Conservation (phyloP, 2,113 vertebrate genomes). For the Petaurus breviceps region DNA sequence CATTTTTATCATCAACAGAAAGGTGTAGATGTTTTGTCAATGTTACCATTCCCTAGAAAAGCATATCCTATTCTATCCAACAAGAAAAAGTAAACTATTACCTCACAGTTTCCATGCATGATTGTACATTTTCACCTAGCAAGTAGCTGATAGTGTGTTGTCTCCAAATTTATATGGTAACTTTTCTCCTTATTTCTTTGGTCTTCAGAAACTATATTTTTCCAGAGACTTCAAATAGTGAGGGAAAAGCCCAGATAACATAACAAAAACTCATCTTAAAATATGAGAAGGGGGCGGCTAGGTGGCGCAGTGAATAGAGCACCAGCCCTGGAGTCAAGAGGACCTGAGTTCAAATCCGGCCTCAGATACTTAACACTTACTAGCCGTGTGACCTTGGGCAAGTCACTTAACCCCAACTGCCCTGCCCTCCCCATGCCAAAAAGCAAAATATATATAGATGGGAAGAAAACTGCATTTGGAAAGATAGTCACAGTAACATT, state of each 20-base stretch:
- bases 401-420: too few species aligned
- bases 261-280: constrained; percentile 15
- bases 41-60: background rate
- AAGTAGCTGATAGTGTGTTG: constrained; percentile 16
- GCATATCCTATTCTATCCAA: background rate
- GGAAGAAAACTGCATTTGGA: background rate
- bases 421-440: too few species aligned
- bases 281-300: background rate
- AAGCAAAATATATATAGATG: too few species aligned
- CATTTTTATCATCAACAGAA: background rate
- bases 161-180: background rate
- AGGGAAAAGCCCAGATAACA: background rate
- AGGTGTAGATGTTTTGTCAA: background rate
- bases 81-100: background rate
- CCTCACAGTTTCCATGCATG: background rate
- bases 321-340: too few species aligned
- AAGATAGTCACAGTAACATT: background rate
- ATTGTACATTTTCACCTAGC: constrained; percentile 1
- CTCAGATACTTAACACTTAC: too few species aligned
- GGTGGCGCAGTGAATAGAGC: too few species aligned
- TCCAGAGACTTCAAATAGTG: constrained; percentile 28
- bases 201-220: constrained; percentile 36
- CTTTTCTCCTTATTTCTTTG: constrained; percentile 53
- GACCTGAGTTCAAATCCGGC: too few species aligned
- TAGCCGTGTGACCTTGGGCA: too few species aligned